phyloP scores from a whole-genome alignment of 2,113 vertebrate genomes.

The Zosterops hypoxanthus region DNA sequence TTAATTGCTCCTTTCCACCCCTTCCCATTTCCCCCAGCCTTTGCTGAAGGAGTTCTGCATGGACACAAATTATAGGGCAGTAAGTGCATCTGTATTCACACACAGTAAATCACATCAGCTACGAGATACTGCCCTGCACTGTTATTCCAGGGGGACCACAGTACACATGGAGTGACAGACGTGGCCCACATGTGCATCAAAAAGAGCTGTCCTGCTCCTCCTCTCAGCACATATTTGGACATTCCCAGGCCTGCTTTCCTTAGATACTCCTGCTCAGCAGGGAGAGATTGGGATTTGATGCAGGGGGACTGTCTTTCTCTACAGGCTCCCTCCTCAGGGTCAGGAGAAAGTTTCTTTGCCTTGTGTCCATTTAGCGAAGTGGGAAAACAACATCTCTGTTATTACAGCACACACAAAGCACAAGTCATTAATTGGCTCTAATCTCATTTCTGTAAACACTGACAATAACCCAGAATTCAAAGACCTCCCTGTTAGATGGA shows the following conservation, averaged over 20 bases:
- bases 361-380: background rate
- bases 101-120: background rate
- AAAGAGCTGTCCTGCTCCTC: background rate
- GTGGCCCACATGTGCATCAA: background rate
- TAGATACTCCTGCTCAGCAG: background rate
- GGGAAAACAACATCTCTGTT: background rate
- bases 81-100: background rate
- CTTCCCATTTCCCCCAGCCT: background rate
- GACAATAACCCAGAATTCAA: slow-evolving; percentile 2
- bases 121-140: background rate
- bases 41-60: background rate
- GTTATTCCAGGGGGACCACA: background rate
- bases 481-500: background rate
- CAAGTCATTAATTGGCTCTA: background rate
- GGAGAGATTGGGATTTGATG: background rate
- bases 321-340: background rate
- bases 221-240: background rate
- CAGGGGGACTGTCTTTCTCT: background rate
- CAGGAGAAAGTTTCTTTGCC: background rate
- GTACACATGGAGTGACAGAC: background rate
- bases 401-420: background rate
- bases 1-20: background rate
- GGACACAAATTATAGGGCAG: background rate
- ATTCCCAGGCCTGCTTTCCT: background rate
- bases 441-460: background rate